These are phyloP conservation scores for Stegodyphus mimosarum DNA, from an alignment of 1,140 invertebrate genomes.

Conservation along the genomic window DNA sequence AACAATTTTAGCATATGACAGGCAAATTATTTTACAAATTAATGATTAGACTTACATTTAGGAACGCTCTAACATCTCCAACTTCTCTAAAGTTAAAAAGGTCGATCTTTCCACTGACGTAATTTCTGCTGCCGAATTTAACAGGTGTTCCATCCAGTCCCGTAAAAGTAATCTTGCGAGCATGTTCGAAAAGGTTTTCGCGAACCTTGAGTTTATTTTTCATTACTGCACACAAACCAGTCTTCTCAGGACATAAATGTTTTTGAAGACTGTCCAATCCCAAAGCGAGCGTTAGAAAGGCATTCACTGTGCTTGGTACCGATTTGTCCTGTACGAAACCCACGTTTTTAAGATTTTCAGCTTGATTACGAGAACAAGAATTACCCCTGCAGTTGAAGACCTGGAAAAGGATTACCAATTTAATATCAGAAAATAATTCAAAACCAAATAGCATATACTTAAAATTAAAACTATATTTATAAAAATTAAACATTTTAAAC, in stretches of 20 bases:
- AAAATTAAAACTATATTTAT: too few species aligned
- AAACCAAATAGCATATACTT: too few species aligned
- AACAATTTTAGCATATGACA: too few species aligned
- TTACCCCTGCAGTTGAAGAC: slow-evolving; percentile 65
- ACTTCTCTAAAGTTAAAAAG: slow-evolving; percentile 63
- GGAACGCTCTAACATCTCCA: slow-evolving; percentile 49
- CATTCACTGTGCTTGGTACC: slow-evolving; percentile 68
- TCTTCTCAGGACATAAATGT: slow-evolving; percentile 66
- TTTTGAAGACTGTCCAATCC: slow-evolving; percentile 63
- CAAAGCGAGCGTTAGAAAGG: slow-evolving; percentile 66
- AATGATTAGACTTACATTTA: slow-evolving; percentile 29
- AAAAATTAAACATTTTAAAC: too few species aligned
- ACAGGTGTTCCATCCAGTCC: slow-evolving; percentile 59
- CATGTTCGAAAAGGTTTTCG: slow-evolving; percentile 62
- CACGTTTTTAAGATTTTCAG: slow-evolving; percentile 13
- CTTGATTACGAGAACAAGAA: slow-evolving; percentile 51
- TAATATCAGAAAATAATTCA: too few species aligned
- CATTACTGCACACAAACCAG: slow-evolving; percentile 64
- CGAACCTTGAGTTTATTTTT: slow-evolving; percentile 61
- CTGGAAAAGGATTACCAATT: neutral
- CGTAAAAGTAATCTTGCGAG: slow-evolving; percentile 64
- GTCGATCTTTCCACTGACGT: slow-evolving; percentile 63
- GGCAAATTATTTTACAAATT: too few species aligned
- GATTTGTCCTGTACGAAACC: slow-evolving; percentile 64
- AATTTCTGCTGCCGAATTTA: slow-evolving; percentile 63